Percentiles rank a stretch among this genome's conserved stretches.
Evolutionary conservation across 2,113 vertebrate species (phyloP).

Genomic region (Chaetorhynchus papuensis): DNA sequence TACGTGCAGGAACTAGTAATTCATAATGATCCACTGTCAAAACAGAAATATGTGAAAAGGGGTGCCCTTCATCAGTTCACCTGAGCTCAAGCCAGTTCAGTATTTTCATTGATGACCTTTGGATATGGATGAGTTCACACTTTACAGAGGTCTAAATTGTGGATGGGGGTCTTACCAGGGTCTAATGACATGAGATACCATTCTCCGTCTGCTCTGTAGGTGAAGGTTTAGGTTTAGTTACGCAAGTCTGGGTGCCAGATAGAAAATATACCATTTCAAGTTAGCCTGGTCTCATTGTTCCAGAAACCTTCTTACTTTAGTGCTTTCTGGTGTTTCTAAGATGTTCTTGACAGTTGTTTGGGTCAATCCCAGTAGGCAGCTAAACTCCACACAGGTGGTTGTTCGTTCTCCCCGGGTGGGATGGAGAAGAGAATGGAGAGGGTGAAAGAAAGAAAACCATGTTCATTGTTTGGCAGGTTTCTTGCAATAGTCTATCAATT

Average conservation of each 20-base stretch:
- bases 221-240: neutral
- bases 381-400: neutral
- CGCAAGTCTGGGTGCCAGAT: neutral
- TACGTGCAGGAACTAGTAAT: neutral
- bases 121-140: neutral
- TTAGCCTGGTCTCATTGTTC: neutral
- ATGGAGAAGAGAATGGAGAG: neutral
- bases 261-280: neutral
- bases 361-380: neutral
- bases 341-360: neutral
- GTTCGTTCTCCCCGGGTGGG: neutral
- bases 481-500: neutral
- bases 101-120: neutral
- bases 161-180: neutral
- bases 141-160: neutral
- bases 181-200: neutral
- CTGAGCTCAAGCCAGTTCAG: neutral
- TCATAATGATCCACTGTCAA: neutral
- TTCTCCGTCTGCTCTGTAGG: neutral
- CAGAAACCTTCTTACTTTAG: neutral
- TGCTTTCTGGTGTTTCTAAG: neutral
- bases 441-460: neutral
- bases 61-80: neutral
- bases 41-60: neutral
- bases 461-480: neutral